Evolutionary conservation across 1,140 invertebrate genomes (phyloP).

Genomic region (Conopomorpha cramerella): DNA sequence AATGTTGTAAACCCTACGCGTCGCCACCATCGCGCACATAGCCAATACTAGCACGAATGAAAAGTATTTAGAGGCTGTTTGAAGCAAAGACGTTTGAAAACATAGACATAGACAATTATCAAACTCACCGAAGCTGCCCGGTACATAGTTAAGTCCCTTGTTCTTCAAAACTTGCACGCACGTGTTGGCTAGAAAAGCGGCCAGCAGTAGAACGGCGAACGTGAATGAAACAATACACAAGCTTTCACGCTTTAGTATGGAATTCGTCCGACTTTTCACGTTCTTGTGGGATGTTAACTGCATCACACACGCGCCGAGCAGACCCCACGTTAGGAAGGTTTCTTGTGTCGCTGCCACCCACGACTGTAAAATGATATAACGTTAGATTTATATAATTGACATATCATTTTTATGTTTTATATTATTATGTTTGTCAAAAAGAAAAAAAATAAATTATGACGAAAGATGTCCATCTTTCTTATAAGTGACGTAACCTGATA

Average conservation of each 20-base stretch:
- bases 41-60: no score
- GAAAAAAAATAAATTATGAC: conserved; percentile 1
- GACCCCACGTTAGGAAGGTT: conserved; percentile 87
- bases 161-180: conserved; percentile 76
- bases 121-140: conserved; percentile 82
- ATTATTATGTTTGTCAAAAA: no score
- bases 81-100: no score
- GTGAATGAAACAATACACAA: conserved; percentile 80
- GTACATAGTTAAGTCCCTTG: conserved; percentile 73
- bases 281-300: conserved; percentile 74
- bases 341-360: conserved; percentile 89
- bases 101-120: no score
- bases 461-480: conserved; percentile 4
- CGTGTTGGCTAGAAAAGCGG: conserved; percentile 79
- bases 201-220: conserved; percentile 72
- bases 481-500: no score
- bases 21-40: no score
- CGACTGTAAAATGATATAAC: conserved; percentile 1
- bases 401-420: neutral
- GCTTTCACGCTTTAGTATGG: conserved; percentile 77
- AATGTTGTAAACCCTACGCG: no score
- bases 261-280: conserved; percentile 61
- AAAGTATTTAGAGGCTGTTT: no score
- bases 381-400: neutral
- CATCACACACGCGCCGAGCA: conserved; percentile 84